Conservation (phyloP, 2,888 invertebrate species). For the Sphaerophoria taeniata region DNA sequence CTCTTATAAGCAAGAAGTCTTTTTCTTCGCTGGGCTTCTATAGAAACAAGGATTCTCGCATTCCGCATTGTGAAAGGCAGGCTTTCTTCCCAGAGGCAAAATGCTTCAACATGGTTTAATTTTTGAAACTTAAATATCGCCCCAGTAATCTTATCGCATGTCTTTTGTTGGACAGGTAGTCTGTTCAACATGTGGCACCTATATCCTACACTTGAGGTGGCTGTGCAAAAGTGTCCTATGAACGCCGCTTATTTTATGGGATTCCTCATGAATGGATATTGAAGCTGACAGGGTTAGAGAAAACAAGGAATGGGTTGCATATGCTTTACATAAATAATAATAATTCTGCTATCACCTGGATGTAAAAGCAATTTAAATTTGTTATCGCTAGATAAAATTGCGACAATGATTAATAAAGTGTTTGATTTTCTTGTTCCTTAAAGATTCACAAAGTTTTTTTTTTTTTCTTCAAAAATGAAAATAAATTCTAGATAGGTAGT, state of each 20-base stretch:
- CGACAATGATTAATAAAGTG: conserved; percentile 1
- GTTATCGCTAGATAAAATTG: conserved; percentile 55
- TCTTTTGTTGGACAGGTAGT: conserved; percentile 47
- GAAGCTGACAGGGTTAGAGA: conserved; percentile 25
- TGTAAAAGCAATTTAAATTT: conserved; percentile 68
- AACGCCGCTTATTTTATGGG: conserved; percentile 1
- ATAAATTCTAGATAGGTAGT: not conserved
- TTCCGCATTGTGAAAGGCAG: not conserved
- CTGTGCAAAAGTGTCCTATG: not conserved
- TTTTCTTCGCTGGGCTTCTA: conserved; percentile 13
- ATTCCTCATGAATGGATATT: conserved; percentile 20
- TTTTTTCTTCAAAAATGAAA: not conserved
- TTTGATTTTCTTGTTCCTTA: conserved; percentile 14
- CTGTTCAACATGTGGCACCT: conserved; percentile 24
- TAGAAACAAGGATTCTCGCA: conserved; percentile 27
- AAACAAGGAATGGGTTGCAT: conserved; percentile 54
- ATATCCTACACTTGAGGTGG: no score
- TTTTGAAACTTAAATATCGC: conserved; percentile 69
- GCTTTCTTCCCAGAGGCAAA: not conserved
- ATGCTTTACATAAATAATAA: conserved; percentile 68
- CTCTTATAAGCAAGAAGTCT: conserved; percentile 20
- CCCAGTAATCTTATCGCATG: conserved; percentile 64
- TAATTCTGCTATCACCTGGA: conserved; percentile 62
- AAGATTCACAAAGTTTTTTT: not conserved
- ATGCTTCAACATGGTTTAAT: conserved; percentile 50